A percentile compares a stretch with the other conserved stretches of the same genome.
Conservation (phyloP, 2,797 vertebrate species). For the Phrynocephalus forsythii region DNA sequence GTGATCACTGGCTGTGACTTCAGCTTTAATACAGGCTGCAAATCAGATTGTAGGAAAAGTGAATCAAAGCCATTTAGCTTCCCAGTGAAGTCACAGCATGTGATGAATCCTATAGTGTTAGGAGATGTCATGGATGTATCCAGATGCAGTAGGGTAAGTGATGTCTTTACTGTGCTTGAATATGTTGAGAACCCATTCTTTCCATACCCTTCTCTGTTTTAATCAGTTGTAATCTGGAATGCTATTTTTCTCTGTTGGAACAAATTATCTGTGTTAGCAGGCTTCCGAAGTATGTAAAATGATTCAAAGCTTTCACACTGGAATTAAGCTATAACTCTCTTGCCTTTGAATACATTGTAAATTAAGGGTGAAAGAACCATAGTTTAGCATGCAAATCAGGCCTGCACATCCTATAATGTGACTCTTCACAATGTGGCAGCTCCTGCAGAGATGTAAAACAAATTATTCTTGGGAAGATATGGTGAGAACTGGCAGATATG, state of each 20-base stretch:
- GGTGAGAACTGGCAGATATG: conserved; percentile 28
- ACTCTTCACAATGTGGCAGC: conserved; percentile 48
- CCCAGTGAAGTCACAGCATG: too few species aligned
- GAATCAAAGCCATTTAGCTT: too few species aligned
- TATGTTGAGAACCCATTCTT: conserved; percentile 28
- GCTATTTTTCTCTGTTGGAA: conserved; percentile 46
- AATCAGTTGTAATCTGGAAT: conserved; percentile 28
- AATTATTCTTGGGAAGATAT: not conserved
- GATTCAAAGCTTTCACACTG: conserved; percentile 69
- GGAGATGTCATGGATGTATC: not conserved
- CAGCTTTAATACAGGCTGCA: too few species aligned
- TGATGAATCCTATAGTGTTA: not conserved
- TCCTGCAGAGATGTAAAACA: conserved; percentile 26
- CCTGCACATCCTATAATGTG: not conserved
- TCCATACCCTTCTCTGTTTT: not conserved
- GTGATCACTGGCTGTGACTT: too few species aligned
- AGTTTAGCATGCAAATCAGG: conserved; percentile 56
- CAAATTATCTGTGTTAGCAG: conserved; percentile 60
- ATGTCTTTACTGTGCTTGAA: conserved; percentile 22
- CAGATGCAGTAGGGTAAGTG: not conserved
- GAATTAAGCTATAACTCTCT: conserved; percentile 64
- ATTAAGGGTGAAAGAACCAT: conserved; percentile 47
- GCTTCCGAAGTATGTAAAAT: conserved; percentile 65
- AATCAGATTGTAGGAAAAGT: too few species aligned
- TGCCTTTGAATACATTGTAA: conserved; percentile 61